Base-by-base conservation (phyloP, 1,140 invertebrate genomes). In the Megalopta genalis region DNA sequence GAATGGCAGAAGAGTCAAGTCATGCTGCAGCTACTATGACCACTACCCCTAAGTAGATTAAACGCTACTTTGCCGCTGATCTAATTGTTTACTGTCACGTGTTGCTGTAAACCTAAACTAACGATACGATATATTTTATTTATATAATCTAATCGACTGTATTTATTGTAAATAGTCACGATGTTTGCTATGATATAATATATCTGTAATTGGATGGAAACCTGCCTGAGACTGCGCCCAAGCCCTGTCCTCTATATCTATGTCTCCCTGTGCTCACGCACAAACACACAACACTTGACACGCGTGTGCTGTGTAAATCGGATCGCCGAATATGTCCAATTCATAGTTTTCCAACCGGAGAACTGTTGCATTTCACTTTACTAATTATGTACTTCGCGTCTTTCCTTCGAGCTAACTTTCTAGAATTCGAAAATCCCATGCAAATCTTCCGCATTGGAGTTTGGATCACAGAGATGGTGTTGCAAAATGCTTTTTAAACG, bases 131-230 rank as follows among this genome's bases (percentile, higher is more conserved):
- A 91, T 91, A 91, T 91, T 91, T 90, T 91, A 91, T 91, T 90
- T 91, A 91, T 91, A 91, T 90, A 89, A 91, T 89, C 83, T 91
- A 90, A 90, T 88, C 88, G 83, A 91, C 85, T 91, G 90, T 91
- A 91, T 91, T 91, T 91, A 91, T 90, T 91, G 90, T 91, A 91
- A 91, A 91, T 91, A 91, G 90, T 91, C 90, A 91, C 89, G 88
- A 91, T 91, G 90, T 91, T 91, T 91, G 90, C 90, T 90, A 91
- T 91, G 89, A 89, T 89, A 90, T 90, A 90, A 91, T 90, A 91
- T 91, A 90, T 90, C 88, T 90, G 90, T 91, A 90, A 90, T 90
- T 91, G 90, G 86, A 90, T 91, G 90, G 86, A 89, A 85, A 57
- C 57, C 81, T 87, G 82, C 80, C 83, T 88, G 70, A 76, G 84